These are phyloP conservation scores for Himantopus leucocephalus DNA, from an alignment of 2,113 vertebrate species.

Conservation along the genomic window DNA sequence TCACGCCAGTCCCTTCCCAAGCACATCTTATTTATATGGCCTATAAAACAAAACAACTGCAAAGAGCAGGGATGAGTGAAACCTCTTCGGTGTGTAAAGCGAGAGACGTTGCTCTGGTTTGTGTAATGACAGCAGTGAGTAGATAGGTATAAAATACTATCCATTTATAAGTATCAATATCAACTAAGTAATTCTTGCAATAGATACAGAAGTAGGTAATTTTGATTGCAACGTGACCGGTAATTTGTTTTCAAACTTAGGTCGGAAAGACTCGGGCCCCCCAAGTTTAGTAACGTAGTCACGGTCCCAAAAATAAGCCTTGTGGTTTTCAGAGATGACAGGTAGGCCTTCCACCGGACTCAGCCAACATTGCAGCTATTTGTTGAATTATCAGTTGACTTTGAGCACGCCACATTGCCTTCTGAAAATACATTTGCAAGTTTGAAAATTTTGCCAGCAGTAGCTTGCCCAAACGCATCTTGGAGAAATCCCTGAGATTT, in stretches of 20 bases:
- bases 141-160: not conserved
- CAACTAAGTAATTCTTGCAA: not conserved
- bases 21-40: not conserved
- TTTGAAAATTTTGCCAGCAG: not conserved
- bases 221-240: not conserved
- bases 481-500: not conserved
- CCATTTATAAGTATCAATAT: not conserved
- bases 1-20: not conserved
- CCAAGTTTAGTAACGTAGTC: accelerated
- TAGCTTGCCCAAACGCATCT: not conserved
- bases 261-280: not conserved
- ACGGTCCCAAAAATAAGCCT: not conserved
- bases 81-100: not conserved
- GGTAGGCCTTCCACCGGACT: not conserved
- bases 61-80: not conserved
- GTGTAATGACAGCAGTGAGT: not conserved
- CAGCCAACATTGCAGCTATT: not conserved
- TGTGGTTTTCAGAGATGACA: not conserved
- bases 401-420: not conserved
- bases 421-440: not conserved
- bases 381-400: not conserved
- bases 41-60: not conserved
- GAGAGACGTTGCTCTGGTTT: not conserved
- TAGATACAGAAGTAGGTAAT: not conserved
- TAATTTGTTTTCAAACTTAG: not conserved